phyloP scores from a whole-genome alignment of 2,113 vertebrate genomes.

The Nicator chloris region DNA sequence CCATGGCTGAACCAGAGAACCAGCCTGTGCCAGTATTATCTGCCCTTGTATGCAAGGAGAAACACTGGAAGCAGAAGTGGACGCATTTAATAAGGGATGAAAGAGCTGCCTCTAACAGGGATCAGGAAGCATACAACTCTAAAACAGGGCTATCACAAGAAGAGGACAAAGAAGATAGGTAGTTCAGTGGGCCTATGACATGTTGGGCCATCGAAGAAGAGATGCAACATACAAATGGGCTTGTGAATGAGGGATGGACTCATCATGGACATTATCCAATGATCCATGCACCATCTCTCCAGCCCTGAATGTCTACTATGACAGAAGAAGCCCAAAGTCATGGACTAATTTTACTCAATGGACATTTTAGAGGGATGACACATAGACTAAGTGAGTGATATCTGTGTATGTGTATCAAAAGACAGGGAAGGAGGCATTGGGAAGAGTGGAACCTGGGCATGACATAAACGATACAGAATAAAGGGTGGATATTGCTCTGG shows the following conservation, averaged over 20 bases:
- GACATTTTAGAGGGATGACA: not conserved
- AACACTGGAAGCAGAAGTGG: not conserved
- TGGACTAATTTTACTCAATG: not conserved
- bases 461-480: not conserved
- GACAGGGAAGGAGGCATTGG: not conserved
- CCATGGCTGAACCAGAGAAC: not conserved
- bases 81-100: not conserved
- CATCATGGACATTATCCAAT: no score
- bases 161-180: not conserved
- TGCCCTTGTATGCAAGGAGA: not conserved
- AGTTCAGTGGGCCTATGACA: not conserved
- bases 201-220: rapidly evolving
- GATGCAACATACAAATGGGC: not conserved
- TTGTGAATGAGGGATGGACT: not conserved
- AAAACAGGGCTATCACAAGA: not conserved
- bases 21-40: not conserved
- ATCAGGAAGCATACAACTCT: no score
- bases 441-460: not conserved
- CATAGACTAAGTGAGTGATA: not conserved
- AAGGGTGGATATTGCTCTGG: not conserved
- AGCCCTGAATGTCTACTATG: not conserved
- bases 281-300: not conserved
- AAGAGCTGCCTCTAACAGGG: not conserved
- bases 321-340: not conserved
- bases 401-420: not conserved